Evolutionary conservation across 2,797 vertebrate genomes (phyloP).

Genomic region (Sibirionetta formosa): DNA sequence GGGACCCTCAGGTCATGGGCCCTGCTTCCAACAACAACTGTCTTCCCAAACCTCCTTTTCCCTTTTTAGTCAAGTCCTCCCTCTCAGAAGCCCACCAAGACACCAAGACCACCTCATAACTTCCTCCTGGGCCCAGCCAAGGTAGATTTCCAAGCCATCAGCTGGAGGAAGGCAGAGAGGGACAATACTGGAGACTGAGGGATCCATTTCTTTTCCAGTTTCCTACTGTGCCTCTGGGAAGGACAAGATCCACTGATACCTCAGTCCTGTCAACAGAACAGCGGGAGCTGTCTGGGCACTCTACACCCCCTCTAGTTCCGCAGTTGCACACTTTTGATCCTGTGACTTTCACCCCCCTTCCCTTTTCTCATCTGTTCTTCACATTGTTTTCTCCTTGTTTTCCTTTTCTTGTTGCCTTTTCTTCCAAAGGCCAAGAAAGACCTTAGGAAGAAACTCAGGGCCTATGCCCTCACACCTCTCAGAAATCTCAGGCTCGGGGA

Average conservation of each 20-base stretch:
- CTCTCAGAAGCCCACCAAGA: not conserved
- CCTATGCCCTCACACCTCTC: accelerated
- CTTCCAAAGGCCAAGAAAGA: not conserved
- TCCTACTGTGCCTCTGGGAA: not conserved
- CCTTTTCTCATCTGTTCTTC: not conserved
- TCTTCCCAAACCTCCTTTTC: not conserved
- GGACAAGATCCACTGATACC: not conserved
- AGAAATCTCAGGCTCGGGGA: not conserved
- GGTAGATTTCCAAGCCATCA: not conserved
- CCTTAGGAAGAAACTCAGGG: not conserved
- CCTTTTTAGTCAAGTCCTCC: not conserved
- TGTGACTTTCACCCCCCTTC: not conserved
- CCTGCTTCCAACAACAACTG: not conserved
- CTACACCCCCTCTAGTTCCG: not conserved
- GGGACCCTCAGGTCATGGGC: not conserved
- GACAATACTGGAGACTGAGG: not conserved
- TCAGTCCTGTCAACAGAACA: not conserved
- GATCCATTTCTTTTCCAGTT: not conserved
- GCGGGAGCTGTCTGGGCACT: not conserved
- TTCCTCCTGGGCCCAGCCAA: not conserved
- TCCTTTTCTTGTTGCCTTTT: not conserved
- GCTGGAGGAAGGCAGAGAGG: not conserved
- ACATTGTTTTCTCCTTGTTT: not conserved
- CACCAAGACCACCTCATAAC: not conserved
- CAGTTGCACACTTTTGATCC: not conserved